Percentiles rank a stretch among this genome's conserved stretches.
These are phyloP conservation scores for Colletes gigas DNA, from an alignment of 1,140 invertebrate genomes.

Conservation along the genomic window DNA sequence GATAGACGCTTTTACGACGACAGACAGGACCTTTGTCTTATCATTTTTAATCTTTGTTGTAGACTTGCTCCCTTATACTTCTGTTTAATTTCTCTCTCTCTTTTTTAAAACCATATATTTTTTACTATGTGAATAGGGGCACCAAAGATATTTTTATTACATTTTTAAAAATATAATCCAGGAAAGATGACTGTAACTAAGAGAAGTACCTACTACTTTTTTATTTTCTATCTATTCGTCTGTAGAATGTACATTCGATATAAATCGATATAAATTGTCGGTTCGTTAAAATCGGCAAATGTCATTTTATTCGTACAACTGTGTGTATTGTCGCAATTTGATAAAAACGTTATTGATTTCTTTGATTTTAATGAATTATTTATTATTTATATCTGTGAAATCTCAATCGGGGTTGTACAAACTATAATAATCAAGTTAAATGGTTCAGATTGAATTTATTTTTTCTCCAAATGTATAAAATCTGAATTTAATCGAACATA, in stretches of 20 bases:
- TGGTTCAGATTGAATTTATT: conserved; percentile 40
- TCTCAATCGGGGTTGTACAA: conserved; percentile 40
- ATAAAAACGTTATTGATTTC: conserved; percentile 28
- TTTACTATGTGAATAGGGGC: conserved; percentile 67
- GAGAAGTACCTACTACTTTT: conserved; percentile 43
- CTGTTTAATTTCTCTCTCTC: conserved; percentile 12
- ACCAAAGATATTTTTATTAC: conserved; percentile 76
- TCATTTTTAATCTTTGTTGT: conserved; percentile 55
- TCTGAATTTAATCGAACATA: conserved; percentile 27
- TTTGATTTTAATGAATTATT: conserved; percentile 47
- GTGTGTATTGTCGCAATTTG: conserved; percentile 19
- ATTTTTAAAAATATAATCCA: conserved; percentile 50
- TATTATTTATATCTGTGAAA: conserved; percentile 43
- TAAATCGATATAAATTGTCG: not conserved
- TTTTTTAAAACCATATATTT: conserved; percentile 60
- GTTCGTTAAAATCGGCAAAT: conserved; percentile 40
- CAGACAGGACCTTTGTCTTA: conserved; percentile 63
- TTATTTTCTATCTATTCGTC: conserved; percentile 52
- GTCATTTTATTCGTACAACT: conserved; percentile 56
- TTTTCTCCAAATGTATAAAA: conserved; percentile 43
- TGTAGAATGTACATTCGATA: conserved; percentile 25
- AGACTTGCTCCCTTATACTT: conserved; percentile 44
- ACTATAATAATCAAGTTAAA: conserved; percentile 32
- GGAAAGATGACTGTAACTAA: conserved; percentile 32
- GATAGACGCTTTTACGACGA: conserved; percentile 73